A percentile compares a stretch with the other conserved stretches of the same genome.
Conservation (phyloP, 2,113 vertebrate species). For the Phasianus colchicus region DNA sequence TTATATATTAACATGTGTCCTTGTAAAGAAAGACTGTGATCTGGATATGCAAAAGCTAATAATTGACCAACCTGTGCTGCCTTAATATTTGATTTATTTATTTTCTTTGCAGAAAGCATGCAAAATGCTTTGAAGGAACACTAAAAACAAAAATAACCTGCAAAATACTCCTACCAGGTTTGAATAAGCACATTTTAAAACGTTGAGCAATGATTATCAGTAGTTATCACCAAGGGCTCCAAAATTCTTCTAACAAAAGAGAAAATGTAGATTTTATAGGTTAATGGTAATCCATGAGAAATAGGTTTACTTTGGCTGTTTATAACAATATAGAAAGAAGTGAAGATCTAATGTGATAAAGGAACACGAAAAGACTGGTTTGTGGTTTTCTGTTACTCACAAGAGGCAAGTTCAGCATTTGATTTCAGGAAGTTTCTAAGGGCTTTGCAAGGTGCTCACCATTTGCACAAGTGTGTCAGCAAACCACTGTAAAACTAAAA, state of each 20-base stretch:
- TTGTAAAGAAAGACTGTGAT: slow-evolving; percentile 34
- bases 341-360: slow-evolving; percentile 37
- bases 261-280: background rate
- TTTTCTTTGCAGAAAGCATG: slow-evolving; percentile 35
- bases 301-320: slow-evolving; percentile 30
- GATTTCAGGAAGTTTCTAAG: slow-evolving; percentile 48
- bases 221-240: background rate
- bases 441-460: background rate
- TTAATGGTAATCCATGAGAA: background rate
- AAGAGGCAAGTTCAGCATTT: background rate
- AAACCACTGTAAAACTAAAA: background rate
- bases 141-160: background rate
- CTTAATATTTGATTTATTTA: slow-evolving; percentile 62
- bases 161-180: background rate
- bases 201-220: background rate
- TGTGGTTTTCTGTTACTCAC: slow-evolving; percentile 22
- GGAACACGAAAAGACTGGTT: background rate
- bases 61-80: slow-evolving; percentile 62
- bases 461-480: background rate
- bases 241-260: background rate
- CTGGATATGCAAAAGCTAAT: slow-evolving; percentile 64
- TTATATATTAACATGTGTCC: slow-evolving; percentile 71
- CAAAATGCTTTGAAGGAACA: background rate
- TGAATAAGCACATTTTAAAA: slow-evolving; percentile 34
- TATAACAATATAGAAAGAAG: background rate